Percentiles rank a stretch among this genome's conserved stretches.
These are phyloP conservation scores for Galeruca laticollis DNA, from an alignment of 2,888 invertebrate species.

Conservation along the genomic window DNA sequence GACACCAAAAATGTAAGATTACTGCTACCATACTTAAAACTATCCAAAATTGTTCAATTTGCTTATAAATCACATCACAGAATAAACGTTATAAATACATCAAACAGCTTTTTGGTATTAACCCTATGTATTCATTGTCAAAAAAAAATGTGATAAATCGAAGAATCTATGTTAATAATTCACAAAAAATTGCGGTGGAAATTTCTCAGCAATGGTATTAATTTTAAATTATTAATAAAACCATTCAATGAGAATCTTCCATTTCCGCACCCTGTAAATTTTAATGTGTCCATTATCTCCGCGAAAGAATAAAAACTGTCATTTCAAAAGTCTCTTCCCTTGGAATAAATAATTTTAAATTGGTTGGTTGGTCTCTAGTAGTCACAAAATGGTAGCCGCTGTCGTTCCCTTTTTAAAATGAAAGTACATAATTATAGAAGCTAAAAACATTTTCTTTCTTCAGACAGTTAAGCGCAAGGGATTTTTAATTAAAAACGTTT, in stretches of 20 bases:
- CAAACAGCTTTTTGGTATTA: no score
- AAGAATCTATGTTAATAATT: no score
- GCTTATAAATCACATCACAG: no score
- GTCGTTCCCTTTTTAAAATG: conserved; percentile 40
- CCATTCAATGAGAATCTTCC: not conserved
- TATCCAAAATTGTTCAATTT: no score
- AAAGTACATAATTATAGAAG: conserved; percentile 44
- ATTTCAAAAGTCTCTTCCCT: conserved; percentile 1
- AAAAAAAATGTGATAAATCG: no score
- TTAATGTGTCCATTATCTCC: conserved; percentile 10
- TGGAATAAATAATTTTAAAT: conserved; percentile 26
- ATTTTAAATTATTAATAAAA: not conserved
- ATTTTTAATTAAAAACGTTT: conserved; percentile 43
- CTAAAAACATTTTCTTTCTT: conserved; percentile 41
- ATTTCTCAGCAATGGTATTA: not conserved
- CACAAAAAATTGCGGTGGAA: not conserved
- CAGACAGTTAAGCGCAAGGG: conserved; percentile 34
- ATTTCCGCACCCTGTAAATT: conserved; percentile 4
- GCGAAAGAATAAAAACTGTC: conserved; percentile 3
- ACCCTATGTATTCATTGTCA: no score
- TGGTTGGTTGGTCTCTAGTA: conserved; percentile 35
- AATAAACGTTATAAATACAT: no score
- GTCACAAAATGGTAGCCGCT: conserved; percentile 43
- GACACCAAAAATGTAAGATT: no score
- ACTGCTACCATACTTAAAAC: no score